Base-by-base conservation (phyloP, 2,888 invertebrate genomes). In the Pharmacophagus antenor region DNA sequence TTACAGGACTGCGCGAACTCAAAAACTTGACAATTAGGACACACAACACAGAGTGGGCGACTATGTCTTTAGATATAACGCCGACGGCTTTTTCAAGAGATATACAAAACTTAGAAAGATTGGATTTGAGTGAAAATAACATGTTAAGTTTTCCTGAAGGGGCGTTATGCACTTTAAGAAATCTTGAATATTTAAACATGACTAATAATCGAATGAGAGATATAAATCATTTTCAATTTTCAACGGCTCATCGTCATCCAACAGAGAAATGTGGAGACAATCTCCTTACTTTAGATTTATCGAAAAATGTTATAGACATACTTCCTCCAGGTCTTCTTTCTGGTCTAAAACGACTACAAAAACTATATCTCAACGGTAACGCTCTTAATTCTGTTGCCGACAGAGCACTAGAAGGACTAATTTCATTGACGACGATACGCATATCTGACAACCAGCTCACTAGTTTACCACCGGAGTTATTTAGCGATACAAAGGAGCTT, bases 21-120 rank as follows among this genome's bases (percentile, higher is more conserved):
- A 91, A 95, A 67, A 95, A 95, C 79, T 90, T 97, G 61, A 96
- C 96, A 48, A 93, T 97, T 66, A 92, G 95, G 72, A 96, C 96
- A 54, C 95, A 96, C 85, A 96, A 96, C 84, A 95, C 95, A 46
- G 95, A 95, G 77, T 95, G 95, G 95, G 94, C 95, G 44, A 94
- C 95, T 55, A 95, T 95, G 93, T 93, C 95, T 56, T 90, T 96
- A 64, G 95, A 95, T 77, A 92, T 96, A 64, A 94, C 95, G 44
- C 92, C 93, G 17, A 93, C 94, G 56, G 95, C 95, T 42, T 95
- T 95, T 79, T 93, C 94, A 63, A 93, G 94, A 71, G 95, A 95
- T 72, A 92, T 95, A 18, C 92, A 93, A 65, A 92, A 94, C 67
- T 86, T 96, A 63, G 95, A 95, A 79, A 91, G 94, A 69, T 88